A percentile compares a stretch with the other conserved stretches of the same genome.
Conservation (phyloP, 1,140 invertebrate species). For the Leptinotarsa lineolata region DNA sequence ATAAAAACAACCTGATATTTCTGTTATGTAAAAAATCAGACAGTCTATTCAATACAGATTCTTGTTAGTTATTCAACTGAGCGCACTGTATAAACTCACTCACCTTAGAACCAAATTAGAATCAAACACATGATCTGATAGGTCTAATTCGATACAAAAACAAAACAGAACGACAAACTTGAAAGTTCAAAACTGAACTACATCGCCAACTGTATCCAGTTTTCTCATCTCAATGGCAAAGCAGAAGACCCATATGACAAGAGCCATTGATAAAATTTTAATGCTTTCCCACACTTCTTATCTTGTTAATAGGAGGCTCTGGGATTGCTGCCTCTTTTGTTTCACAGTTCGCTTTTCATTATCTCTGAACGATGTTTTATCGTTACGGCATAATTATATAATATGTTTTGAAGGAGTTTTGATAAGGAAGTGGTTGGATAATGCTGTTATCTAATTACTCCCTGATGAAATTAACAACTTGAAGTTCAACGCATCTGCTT, state of each 20-base stretch:
- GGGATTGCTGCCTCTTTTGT: slow-evolving; percentile 29
- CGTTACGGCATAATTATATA: slow-evolving; percentile 4
- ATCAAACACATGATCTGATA: too few species aligned
- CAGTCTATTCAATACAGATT: too few species aligned
- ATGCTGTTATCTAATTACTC: background rate
- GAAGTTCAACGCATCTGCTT: background rate
- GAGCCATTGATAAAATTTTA: slow-evolving; percentile 30
- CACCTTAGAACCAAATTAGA: too few species aligned
- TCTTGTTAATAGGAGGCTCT: slow-evolving; percentile 17
- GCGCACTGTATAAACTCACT: too few species aligned
- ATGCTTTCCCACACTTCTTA: slow-evolving; percentile 35
- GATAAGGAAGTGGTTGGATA: slow-evolving; percentile 14
- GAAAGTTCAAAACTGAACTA: background rate
- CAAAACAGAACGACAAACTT: background rate
- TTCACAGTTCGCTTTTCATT: slow-evolving; percentile 30
- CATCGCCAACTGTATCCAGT: background rate
- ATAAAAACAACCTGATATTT: too few species aligned
- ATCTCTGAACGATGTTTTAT: slow-evolving; percentile 16
- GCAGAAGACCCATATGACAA: slow-evolving; percentile 35
- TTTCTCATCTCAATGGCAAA: background rate
- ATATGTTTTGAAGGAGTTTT: slow-evolving; percentile 5
- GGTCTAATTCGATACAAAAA: too few species aligned
- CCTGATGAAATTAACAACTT: background rate
- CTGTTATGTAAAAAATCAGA: too few species aligned
- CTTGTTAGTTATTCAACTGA: too few species aligned